A percentile compares a stretch with the other conserved stretches of the same genome.
Evolutionary conservation across 2,797 vertebrate species (phyloP).

Genomic region (Sebastes cheni): DNA sequence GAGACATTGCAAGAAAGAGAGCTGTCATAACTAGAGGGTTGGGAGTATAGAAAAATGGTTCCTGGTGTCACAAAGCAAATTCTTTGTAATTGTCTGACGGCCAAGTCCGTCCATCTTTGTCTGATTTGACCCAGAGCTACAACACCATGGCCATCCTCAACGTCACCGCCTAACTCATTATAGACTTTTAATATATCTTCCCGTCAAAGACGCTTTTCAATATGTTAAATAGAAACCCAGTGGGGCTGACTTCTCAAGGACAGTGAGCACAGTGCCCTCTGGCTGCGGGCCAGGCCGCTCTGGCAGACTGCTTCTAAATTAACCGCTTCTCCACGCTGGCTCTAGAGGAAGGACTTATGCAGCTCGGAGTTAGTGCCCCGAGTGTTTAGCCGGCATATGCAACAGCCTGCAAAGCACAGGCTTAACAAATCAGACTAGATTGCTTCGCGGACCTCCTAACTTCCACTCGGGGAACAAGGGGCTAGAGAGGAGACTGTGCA

Average conservation of each 20-base stretch:
- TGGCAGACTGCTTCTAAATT: constrained; percentile 86
- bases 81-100: constrained; percentile 77
- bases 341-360: constrained; percentile 79
- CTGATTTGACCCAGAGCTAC: constrained; percentile 81
- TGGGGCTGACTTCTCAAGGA: constrained; percentile 84
- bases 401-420: constrained; percentile 78
- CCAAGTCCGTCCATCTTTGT: constrained; percentile 78
- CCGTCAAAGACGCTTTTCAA: constrained; percentile 82
- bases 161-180: constrained; percentile 77
- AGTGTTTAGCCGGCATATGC: constrained; percentile 76
- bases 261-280: constrained; percentile 83
- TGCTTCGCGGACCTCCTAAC: constrained; percentile 74
- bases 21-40: constrained; percentile 77
- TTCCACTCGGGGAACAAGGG: constrained; percentile 69
- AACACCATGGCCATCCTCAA: constrained; percentile 68
- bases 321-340: constrained; percentile 77
- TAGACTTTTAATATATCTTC: constrained; percentile 83
- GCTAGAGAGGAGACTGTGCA: constrained; percentile 68
- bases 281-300: constrained; percentile 82
- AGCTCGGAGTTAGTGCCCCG: constrained; percentile 72
- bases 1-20: constrained; percentile 76
- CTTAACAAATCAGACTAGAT: constrained; percentile 85
- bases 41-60: constrained; percentile 74
- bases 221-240: constrained; percentile 83
- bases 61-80: constrained; percentile 79